Base-by-base conservation (phyloP, 2,888 invertebrate genomes). In the Sycophila texana region DNA sequence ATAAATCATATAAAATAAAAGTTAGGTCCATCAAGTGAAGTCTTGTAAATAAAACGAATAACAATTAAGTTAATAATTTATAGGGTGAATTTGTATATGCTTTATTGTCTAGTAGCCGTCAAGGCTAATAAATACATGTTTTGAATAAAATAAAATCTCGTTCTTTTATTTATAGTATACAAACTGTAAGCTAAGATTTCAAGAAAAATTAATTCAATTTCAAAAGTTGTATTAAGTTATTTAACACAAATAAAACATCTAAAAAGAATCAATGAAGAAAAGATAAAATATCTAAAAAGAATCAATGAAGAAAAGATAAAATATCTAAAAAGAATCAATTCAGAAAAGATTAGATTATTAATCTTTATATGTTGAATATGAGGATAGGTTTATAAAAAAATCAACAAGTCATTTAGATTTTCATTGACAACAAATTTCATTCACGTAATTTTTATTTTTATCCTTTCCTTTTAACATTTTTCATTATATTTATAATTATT, bases 391-490 rank as follows among this genome's bases (percentile, higher is more conserved):
- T 66, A 51, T 39, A 68, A 10, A 22, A 70, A 22, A 70, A 68
- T 20, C 60, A 72, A 49, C 55, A 47, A 39, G 39, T 39, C 16
- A 55, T 30, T 51, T 70, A 55, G 30, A 1, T 49, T 76, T 80
- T 58, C 39, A 70, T 77, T 77, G 39, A 77, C 74, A 81, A 77
- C 72, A 68, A 39, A 71, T 65, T 66, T 81, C 70, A 70, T 75
- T 79, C 73, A 66, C 51, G 39, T 73, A 81, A 66, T 79, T 79
- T 81, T 80, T 79, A 79, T 81, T 81, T 79, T 53, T 67, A 66
- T 79, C 61, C 67, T 80, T 77, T 77, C 74, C 58, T 81, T 79
- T 71, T 75, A 80, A 80, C 79, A 79, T 66, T 77, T 72, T 74
- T 75, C 51, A 49, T 63, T 68, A 53, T 68, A 72, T 80, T 74